Evolutionary conservation across 2,113 vertebrate genomes (phyloP).

Genomic region (Tyrannus savana): DNA sequence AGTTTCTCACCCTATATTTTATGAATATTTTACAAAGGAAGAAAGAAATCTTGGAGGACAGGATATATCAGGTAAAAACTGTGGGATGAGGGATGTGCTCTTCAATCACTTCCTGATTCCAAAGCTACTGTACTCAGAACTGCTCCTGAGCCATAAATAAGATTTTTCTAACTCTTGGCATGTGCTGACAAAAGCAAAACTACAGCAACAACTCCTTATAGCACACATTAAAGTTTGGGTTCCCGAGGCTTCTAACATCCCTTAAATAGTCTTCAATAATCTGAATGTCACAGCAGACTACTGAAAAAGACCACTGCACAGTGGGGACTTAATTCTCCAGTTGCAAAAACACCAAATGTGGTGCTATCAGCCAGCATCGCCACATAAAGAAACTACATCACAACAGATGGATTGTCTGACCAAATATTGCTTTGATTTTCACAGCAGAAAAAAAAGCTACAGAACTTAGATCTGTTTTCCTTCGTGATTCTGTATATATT

Average conservation of each 20-base stretch:
- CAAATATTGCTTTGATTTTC: neutral
- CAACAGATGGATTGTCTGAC: slow-evolving; percentile 18
- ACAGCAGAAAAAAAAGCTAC: neutral
- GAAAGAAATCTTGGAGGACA: neutral
- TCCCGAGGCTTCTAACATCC: neutral
- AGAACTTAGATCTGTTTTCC: neutral
- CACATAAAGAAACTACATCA: neutral
- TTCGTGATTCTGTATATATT: neutral
- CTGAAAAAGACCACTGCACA: neutral
- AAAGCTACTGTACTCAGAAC: neutral
- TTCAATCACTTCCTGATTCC: neutral
- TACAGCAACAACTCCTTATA: neutral
- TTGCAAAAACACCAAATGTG: neutral
- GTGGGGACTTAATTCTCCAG: neutral
- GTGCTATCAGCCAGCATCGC: neutral
- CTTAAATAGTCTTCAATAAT: neutral
- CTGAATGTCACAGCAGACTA: neutral
- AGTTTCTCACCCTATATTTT: neutral
- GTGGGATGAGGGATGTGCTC: neutral
- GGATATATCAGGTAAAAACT: neutral
- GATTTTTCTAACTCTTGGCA: neutral
- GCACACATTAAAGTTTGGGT: neutral
- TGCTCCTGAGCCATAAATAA: neutral
- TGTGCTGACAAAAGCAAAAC: neutral
- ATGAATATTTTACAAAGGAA: neutral